A percentile compares a stretch with the other conserved stretches of the same genome.
phyloP scores from a whole-genome alignment of 2,888 invertebrate species.

The Cryptophagus acutangulus region DNA sequence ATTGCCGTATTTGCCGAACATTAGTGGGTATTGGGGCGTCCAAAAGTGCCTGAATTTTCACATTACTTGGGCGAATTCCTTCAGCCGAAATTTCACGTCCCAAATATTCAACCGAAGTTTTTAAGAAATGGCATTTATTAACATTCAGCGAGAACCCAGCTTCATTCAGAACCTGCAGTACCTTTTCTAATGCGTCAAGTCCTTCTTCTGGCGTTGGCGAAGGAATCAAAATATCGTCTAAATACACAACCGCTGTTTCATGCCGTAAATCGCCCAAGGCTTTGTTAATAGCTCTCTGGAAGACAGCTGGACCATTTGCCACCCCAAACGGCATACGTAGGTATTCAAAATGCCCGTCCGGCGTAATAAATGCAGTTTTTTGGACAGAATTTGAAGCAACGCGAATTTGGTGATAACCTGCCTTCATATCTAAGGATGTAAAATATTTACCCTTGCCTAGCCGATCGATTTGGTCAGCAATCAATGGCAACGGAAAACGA shows the following conservation, averaged over 20 bases:
- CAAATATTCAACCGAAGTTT: constrained; percentile 13
- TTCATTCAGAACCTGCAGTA: constrained; percentile 11
- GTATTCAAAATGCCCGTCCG: constrained; percentile 37
- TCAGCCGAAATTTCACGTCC: constrained; percentile 15
- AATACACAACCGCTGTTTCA: constrained; percentile 10
- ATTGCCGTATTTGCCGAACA: constrained; percentile 22
- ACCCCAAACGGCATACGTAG: constrained; percentile 37
- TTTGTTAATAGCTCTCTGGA: constrained; percentile 28
- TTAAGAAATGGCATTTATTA: constrained; percentile 19
- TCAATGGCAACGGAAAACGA: constrained; percentile 33
- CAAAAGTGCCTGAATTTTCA: constrained; percentile 23
- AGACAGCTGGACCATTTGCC: constrained; percentile 36
- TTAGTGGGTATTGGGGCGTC: constrained; percentile 30
- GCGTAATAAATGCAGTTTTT: constrained; percentile 36
- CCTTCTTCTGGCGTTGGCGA: constrained; percentile 11
- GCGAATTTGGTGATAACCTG: constrained; percentile 35
- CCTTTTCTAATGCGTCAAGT: constrained; percentile 10
- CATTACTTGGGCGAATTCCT: constrained; percentile 9
- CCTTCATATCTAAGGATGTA: constrained; percentile 31
- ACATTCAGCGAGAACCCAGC: constrained; percentile 18
- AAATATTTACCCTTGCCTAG: constrained; percentile 29
- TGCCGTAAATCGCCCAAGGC: constrained; percentile 7
- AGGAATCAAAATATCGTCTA: constrained; percentile 17
- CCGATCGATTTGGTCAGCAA: constrained; percentile 33
- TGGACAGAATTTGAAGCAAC: constrained; percentile 27